These are phyloP conservation scores for Melanotaenia trifasciata DNA, from an alignment of 2,797 vertebrate species.

Conservation along the genomic window DNA sequence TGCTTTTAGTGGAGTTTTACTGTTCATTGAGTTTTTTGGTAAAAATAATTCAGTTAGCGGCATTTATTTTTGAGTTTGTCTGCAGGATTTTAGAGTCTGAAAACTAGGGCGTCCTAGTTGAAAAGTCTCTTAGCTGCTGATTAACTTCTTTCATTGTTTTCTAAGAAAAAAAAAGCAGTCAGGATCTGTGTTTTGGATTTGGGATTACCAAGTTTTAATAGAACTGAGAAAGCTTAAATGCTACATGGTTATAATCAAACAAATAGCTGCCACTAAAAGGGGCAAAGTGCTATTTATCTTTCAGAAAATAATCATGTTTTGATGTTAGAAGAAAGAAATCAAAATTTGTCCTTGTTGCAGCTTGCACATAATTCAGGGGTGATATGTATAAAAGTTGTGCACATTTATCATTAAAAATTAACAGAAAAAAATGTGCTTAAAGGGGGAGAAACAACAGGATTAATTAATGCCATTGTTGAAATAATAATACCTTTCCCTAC, in stretches of 20 bases:
- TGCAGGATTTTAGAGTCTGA: conserved; percentile 2
- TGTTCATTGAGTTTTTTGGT: neutral
- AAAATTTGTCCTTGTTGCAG: neutral
- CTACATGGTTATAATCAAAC: neutral
- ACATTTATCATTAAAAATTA: neutral
- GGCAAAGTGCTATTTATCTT: neutral
- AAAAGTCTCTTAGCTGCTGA: conserved; percentile 14
- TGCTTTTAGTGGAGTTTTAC: neutral
- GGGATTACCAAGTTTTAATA: neutral
- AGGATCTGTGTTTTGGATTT: neutral
- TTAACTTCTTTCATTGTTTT: conserved; percentile 1
- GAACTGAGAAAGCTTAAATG: neutral
- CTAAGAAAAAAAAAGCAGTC: neutral
- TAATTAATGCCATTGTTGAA: neutral
- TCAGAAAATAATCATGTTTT: neutral
- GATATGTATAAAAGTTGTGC: neutral
- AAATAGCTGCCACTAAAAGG: neutral
- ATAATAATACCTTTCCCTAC: neutral
- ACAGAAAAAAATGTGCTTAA: neutral
- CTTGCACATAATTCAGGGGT: neutral
- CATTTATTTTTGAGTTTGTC: neutral
- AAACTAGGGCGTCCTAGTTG: conserved; percentile 19
- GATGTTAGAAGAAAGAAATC: conserved; percentile 1
- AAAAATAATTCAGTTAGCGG: neutral
- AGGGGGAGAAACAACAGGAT: neutral